Evolutionary conservation across 92 coral and sea anemone species (phyloP).

Genomic region (Zoanthus sansibaricus): DNA sequence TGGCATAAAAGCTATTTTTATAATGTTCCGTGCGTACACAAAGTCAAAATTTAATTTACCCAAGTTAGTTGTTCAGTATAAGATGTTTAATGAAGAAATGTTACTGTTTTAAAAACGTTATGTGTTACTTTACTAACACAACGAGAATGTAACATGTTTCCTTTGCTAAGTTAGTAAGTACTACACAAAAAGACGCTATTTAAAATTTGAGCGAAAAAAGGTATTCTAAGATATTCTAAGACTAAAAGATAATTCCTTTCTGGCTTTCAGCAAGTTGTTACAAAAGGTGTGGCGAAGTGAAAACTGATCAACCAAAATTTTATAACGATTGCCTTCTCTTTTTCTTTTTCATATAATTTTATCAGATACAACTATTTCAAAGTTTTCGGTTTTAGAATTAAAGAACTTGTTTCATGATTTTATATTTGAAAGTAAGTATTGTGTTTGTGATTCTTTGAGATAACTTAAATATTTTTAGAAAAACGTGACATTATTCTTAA

Average conservation of each 20-base stretch:
- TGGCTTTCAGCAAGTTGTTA: conserved; percentile 37
- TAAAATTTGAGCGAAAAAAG: conserved; percentile 24
- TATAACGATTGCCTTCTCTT: conserved; percentile 11
- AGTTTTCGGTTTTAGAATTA: too few species aligned
- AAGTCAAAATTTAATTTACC: conserved; percentile 2
- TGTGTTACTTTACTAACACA: neutral
- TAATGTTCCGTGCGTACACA: conserved; percentile 11
- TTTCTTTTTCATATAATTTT: neutral
- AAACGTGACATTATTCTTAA: too few species aligned
- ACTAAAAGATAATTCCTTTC: conserved; percentile 13
- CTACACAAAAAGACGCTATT: conserved; percentile 26
- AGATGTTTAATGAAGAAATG: neutral
- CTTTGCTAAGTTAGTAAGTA: too few species aligned
- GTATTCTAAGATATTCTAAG: neutral
- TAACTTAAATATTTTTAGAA: too few species aligned
- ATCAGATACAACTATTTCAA: too few species aligned
- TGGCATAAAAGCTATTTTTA: conserved; percentile 1
- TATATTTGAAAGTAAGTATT: too few species aligned
- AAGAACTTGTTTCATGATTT: too few species aligned
- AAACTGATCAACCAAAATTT: conserved; percentile 5
- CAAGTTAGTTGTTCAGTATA: neutral
- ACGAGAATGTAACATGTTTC: neutral
- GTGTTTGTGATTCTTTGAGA: too few species aligned
- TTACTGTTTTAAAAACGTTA: neutral
- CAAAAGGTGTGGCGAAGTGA: conserved; percentile 43